These are phyloP conservation scores for Ormia ochracea DNA, from an alignment of 2,888 invertebrate genomes.

Conservation along the genomic window DNA sequence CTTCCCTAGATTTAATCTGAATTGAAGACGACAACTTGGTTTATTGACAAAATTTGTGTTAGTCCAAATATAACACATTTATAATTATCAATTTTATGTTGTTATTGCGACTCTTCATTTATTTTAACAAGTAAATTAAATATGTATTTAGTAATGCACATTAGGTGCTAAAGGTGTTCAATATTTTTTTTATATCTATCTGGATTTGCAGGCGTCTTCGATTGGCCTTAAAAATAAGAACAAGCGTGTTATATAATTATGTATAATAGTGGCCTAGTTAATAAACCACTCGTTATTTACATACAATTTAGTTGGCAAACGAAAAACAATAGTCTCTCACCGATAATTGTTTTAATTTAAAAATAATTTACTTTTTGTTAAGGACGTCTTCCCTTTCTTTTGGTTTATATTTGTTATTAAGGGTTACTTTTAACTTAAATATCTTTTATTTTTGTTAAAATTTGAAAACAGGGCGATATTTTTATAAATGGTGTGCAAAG, in stretches of 20 bases:
- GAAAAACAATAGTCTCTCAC: constrained; percentile 31
- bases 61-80: background rate
- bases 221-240: constrained; percentile 46
- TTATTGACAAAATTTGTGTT: too few relatives aligned
- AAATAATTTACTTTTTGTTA: constrained; percentile 54
- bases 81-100: background rate
- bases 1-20: too few relatives aligned
- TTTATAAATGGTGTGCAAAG: constrained; percentile 63
- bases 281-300: constrained; percentile 11
- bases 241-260: constrained; percentile 33
- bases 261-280: constrained; percentile 29
- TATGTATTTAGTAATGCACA: constrained; percentile 26
- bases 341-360: constrained; percentile 9
- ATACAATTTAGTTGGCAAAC: constrained; percentile 17
- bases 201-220: background rate
- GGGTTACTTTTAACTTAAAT: constrained; percentile 73
- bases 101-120: background rate
- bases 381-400: constrained; percentile 66
- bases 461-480: constrained; percentile 59
- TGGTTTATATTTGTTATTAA: constrained; percentile 67
- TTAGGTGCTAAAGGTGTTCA: background rate
- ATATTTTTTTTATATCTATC: background rate
- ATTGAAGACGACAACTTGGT: too few relatives aligned
- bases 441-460: constrained; percentile 57
- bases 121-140: constrained; percentile 4